Evolutionary conservation across 2,113 vertebrate genomes (phyloP).

Genomic region (Apus apus): DNA sequence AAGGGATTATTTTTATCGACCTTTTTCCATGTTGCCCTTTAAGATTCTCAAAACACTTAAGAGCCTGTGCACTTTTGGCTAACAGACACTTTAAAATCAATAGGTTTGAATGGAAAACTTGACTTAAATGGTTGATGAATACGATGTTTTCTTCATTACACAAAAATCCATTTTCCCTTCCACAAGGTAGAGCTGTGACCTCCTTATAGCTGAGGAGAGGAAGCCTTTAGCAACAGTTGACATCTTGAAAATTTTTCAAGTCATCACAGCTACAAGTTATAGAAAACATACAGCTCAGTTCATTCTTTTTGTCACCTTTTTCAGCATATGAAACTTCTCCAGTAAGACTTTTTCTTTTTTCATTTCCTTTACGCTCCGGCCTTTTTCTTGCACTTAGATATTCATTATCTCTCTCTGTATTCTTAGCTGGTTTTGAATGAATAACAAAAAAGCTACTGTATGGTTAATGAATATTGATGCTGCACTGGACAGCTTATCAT

Average conservation of each 20-base stretch:
- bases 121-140: constrained; percentile 65
- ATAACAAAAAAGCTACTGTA: background rate
- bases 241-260: constrained; percentile 29
- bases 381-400: background rate
- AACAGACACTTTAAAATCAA: constrained; percentile 67
- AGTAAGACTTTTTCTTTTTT: background rate
- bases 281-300: background rate
- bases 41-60: constrained; percentile 67
- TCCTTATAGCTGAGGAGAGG: constrained; percentile 27
- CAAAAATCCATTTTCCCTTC: constrained; percentile 58
- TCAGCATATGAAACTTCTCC: background rate
- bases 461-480: constrained; percentile 14
- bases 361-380: background rate
- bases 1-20: constrained; percentile 66
- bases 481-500: background rate
- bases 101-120: constrained; percentile 69
- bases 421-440: constrained; percentile 8
- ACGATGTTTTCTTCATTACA: constrained; percentile 40
- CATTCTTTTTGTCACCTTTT: background rate
- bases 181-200: constrained; percentile 46
- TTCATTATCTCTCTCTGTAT: background rate
- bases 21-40: constrained; percentile 63
- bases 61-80: constrained; percentile 52
- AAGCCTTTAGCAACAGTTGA: constrained; percentile 11
- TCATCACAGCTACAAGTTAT: background rate